Base-by-base conservation (phyloP, 2,888 invertebrate species). In the Eupithecia abbreviata region DNA sequence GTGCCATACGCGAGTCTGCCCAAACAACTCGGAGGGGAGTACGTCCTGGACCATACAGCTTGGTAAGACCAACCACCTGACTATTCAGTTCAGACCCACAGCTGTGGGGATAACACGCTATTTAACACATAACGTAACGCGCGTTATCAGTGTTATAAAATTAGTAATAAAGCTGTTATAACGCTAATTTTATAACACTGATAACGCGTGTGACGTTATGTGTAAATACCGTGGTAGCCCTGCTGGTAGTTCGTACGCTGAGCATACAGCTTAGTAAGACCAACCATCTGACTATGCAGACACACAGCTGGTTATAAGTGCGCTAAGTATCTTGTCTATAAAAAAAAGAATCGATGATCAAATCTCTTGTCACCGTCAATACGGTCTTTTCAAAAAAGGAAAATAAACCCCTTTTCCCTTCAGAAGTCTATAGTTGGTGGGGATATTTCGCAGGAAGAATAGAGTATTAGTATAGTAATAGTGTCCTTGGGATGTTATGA, bases 1-100 rank as follows among this genome's bases (percentile, higher is more conserved):
- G 98, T 99, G 91, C 98, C 99, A 76, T 96, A 97, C 86, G 97
- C 97, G 89, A 97, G 98, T 87, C 96, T 99, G 92, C 99, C 99
- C 85, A 96, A 96, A 85, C 97, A 97, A 91, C 96, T 99, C 88
- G 99, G 99, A 86, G 99, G 99, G 84, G 96, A 96, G 85, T 96
- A 98, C 90, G 96, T 97, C 88, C 96, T 98, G 86, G 97, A 98
- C 95, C 99, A 99, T 97, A 96, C 97, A 91, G 97, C 97, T 91
- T 99, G 99, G 99, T 96, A 97, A 90, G 95, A 82, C 30, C 2
- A n/a, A n/a, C n/a, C n/a, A n/a, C n/a, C n/a, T n/a, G n/a, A n/a
- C n/a, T n/a, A n/a, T n/a, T n/a, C n/a, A n/a, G n/a, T n/a, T n/a
- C n/a, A n/a, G n/a, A n/a, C n/a, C n/a, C n/a, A n/a, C n/a, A 1